Evolutionary conservation across 2,888 invertebrate genomes (phyloP), one percentile per base, ranked within the genome.

Genomic region (Melinopterus prodromus): DNA sequence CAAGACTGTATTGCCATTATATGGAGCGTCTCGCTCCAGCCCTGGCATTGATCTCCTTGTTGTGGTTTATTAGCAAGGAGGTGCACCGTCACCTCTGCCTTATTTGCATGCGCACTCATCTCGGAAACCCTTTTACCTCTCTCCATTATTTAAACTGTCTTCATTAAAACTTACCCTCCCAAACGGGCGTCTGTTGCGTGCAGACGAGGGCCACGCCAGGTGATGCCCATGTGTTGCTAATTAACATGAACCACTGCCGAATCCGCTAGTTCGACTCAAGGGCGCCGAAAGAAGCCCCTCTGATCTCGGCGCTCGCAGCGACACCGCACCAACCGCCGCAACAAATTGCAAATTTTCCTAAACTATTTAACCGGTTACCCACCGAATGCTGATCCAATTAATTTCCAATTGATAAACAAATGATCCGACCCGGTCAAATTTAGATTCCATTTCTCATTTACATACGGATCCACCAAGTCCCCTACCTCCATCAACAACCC

Each of bases 111-210:
- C 85, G 83, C 85, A 84, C 84, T 85, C 84, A 85, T 85, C 84
- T 84, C 82, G 81, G 82, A 85, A 86, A 84, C 84, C 85, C 85
- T 85, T 85, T 86, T 85, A 85, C 84, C 84, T 84, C 83, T 84
- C 84, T 83, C 84, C 85, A 86, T 86, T 87, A 86, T 86, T 86
- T 86, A 86, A 86, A 86, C 84, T 85, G 86, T 87, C 86, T 87
- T 87, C 86, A 87, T 87, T 87, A 87, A 87, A 87, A 87, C 86
- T 87, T 87, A 84, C 84, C 82, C 83, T 82, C 77, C 76, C 79
- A 80, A 80, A 81, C 78, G 81, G 81, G 79, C 78, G 78, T 71
- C 77, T 77, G 74, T 70, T 36, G 76, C 69, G 79, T 26, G 16
- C 74, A 80, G 80, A 71, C 70, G 80, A 74, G 78, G 72, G 79